Evolutionary conservation across 2,888 invertebrate genomes (phyloP).

Genomic region (Patella depressa): DNA sequence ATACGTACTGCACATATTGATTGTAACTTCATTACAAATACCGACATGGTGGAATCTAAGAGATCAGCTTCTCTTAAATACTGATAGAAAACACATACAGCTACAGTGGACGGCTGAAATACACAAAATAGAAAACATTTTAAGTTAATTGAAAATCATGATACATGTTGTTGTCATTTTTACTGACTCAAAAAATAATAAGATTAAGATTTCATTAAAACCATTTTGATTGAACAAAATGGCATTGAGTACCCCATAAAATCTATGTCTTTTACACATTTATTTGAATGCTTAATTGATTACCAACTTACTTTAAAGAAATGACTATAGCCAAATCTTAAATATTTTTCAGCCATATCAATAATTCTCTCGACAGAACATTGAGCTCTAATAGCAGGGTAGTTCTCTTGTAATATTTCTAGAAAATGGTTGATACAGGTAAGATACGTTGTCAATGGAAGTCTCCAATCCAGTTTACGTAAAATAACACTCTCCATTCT

Average conservation of each 20-base stretch:
- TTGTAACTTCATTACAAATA: slow-evolving; percentile 49
- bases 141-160: too few species aligned
- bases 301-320: slow-evolving; percentile 40
- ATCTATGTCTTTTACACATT: not conserved
- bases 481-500: slow-evolving; percentile 66
- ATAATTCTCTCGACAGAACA: slow-evolving; percentile 30
- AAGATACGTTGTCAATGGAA: slow-evolving; percentile 55
- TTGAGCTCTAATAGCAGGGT: slow-evolving; percentile 4
- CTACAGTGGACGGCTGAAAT: slow-evolving; percentile 53
- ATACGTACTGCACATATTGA: slow-evolving; percentile 53
- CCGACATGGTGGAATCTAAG: slow-evolving; percentile 25
- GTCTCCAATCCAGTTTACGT: slow-evolving; percentile 60
- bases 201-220: slow-evolving; percentile 6
- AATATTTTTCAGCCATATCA: slow-evolving; percentile 41
- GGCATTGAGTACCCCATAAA: not conserved
- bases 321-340: slow-evolving; percentile 43
- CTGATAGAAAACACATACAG: slow-evolving; percentile 48
- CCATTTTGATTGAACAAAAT: slow-evolving; percentile 12
- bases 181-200: not conserved
- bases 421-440: slow-evolving; percentile 51
- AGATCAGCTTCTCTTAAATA: slow-evolving; percentile 35
- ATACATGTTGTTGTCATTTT: not conserved
- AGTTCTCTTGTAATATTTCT: slow-evolving; percentile 42
- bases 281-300: not conserved
- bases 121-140: slow-evolving; percentile 10